phyloP scores from a whole-genome alignment of 1,140 invertebrate species.

The Drosophila sulfurigaster region DNA sequence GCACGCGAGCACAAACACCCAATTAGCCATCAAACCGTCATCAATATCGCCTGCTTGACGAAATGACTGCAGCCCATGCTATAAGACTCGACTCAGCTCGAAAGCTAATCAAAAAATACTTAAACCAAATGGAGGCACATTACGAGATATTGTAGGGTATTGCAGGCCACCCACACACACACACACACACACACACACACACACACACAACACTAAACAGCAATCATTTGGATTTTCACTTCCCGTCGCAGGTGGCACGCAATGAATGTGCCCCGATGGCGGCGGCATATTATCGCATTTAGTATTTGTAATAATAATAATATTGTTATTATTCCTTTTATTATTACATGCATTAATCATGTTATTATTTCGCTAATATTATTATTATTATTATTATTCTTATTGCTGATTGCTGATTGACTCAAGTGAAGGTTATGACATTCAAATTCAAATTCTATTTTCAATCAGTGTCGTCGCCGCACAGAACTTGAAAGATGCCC shows the following conservation, averaged over 20 bases:
- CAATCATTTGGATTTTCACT: constrained; percentile 39
- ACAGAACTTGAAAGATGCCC: constrained; percentile 59
- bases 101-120: constrained; percentile 76
- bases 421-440: constrained; percentile 75
- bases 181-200: constrained; percentile 11
- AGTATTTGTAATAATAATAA: constrained; percentile 1
- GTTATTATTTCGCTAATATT: constrained; percentile 3
- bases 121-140: constrained; percentile 58
- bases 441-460: constrained; percentile 77
- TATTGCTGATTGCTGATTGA: constrained; percentile 57
- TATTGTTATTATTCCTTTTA: constrained; percentile 11
- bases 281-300: not conserved
- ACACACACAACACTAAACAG: not conserved
- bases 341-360: constrained; percentile 19
- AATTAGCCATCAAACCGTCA: constrained; percentile 33
- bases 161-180: not conserved
- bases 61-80: constrained; percentile 31
- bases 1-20: constrained; percentile 29
- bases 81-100: not conserved
- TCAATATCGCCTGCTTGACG: constrained; percentile 33
- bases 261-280: constrained; percentile 5
- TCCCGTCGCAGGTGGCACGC: constrained; percentile 40
- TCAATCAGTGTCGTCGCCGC: constrained; percentile 59
- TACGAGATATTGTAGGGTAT: constrained; percentile 19
- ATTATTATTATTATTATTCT: constrained; percentile 38